Evolutionary conservation across 2,888 invertebrate species (phyloP), one percentile per base, ranked within the genome.

Genomic region (Tetranychus truncatus): DNA sequence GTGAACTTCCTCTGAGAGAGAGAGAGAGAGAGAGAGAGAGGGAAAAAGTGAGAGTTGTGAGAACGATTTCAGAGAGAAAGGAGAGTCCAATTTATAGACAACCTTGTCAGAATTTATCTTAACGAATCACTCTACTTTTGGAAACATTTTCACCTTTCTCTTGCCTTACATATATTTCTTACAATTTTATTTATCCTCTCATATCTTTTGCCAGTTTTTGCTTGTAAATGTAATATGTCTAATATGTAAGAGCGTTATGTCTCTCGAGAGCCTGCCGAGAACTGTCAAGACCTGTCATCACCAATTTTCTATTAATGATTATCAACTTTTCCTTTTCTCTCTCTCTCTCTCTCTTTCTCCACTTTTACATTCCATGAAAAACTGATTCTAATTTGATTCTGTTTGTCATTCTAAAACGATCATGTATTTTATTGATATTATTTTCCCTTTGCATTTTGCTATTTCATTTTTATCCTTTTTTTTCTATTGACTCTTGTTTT

Each of bases 381-480:
- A 69, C 21, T 72, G 45, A 20, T 24, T 24, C 34, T 20, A 11
- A 24, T 20, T 24, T 11, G 21, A 20, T 69, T 69, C 34, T 24
- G 34, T 69, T 69, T 69, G 20, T 24, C 20, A 20, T 24, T 69
- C 34, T 20, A n/a, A 24, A 11, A 69, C 11, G n/a, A 66, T 66
- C 66, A 66, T 66, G 66, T 66, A 20, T 66, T 66, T 74, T 67
- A 65, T 65, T 65, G n/a, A 18, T 65, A 67, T 67, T 67, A 67
- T 67, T n/a, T 20, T 69, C 11, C n/a, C 1, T 8, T 20, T 69
- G 18, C 21, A 69, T 69, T 21, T 20, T 69, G 5, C 11, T 24
- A n/a, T 21, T 21, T 69, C 69, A 69, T 24, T 69, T 20, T 20
- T 11, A 21, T 69, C 20, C n/a, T 69, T 7, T 20, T n/a, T 69